Base-by-base conservation (phyloP, 1,140 invertebrate species). In the Bombus waltoni region DNA sequence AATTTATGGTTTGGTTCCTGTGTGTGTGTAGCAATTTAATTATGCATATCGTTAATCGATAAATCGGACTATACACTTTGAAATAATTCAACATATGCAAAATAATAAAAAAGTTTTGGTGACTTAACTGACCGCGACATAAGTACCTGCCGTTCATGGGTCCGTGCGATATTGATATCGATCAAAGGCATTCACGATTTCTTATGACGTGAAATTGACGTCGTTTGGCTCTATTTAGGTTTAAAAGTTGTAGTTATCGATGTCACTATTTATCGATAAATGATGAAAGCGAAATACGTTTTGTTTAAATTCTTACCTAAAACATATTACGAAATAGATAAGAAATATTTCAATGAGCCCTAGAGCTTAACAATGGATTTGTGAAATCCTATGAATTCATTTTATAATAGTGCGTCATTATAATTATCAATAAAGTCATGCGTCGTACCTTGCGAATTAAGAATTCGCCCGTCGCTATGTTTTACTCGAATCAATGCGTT, bases 1-100 rank as follows among this genome's bases (percentile, higher is more conserved):
- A 88, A 89, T 91, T 76, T 92, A 79, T 92, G 81, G 75, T 87
- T 92, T 85, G 83, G 87, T 92, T 92, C 87, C 82, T 92, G 82
- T 89, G 88, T 89, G 86, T 89, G 86, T 88, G 86, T 89, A 90
- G 88, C 89, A 87, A 80, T 89, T 89, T 90, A 90, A 89, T 90
- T 90, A 89, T 88, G 88, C 86, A 90, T 90, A 90, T 90, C 88
- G 78, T 84, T 89, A 84, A 89, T 90, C 78, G 85, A 81, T 87
- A 89, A 80, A 78, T 87, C 42, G 83, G 80, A 90, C 89, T 87
- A 65, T 81, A 73, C 62, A 35, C 65, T 42, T 83, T 80, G 62
- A 78, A 79, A 44, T 77, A 83, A 83, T 71, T 57, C 32, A 77
- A 85, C 59, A 22, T 35, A 57, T 32, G 22, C 32, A 57, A 79